Evolutionary conservation across 2,113 vertebrate genomes (phyloP), one percentile per base, ranked within the genome.

Genomic region (Paradoxurus hermaphroditus): DNA sequence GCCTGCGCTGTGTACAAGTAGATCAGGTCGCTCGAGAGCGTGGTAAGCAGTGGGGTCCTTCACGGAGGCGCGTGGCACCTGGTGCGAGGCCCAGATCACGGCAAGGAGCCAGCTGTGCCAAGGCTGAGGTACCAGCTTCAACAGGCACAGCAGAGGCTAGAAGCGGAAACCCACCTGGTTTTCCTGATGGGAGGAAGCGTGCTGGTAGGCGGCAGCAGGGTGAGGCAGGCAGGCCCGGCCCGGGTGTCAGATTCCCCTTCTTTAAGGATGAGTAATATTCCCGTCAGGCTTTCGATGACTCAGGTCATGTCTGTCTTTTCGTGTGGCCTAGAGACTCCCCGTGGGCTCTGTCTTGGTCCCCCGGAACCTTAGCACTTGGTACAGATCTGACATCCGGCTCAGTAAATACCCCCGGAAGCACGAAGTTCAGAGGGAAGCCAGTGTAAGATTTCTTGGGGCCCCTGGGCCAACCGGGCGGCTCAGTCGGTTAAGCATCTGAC

Each of bases 211-310:
- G 7, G 10, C 36, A 31, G 46, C 16, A 5, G 16, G 34, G 49
- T 3, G 39, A 82, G 49, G 36, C 9, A 10, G 46, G 34, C 31
- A 41, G 15, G 81, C 39, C 36, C 25, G 56, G 25, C 11, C 73
- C 41, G 9, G 5, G 4, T 1, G 41, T 51, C 81, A 49, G 70
- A 29, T 14, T 29, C 39, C 68, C 72, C 63, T 70, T 83, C 65
- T 85, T 94, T 65, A 88, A 87, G 15, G 63, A 19, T 88, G 68
- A 62, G 29, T 84, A 73, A 34, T 87, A 21, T 46, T 86, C 72
- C 59, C 4, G 1, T 29, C 41, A 25, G 70, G n/a, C 84, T 25
- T 81, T 70, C 13, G 34, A n/a, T 59, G 78, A 49, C 84, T 63
- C 23, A 4, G 27, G 34, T 13, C 5, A 36, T 34, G 2, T 56